Evolutionary conservation across 2,797 vertebrate genomes (phyloP).

Genomic region (Presbytis comata): DNA sequence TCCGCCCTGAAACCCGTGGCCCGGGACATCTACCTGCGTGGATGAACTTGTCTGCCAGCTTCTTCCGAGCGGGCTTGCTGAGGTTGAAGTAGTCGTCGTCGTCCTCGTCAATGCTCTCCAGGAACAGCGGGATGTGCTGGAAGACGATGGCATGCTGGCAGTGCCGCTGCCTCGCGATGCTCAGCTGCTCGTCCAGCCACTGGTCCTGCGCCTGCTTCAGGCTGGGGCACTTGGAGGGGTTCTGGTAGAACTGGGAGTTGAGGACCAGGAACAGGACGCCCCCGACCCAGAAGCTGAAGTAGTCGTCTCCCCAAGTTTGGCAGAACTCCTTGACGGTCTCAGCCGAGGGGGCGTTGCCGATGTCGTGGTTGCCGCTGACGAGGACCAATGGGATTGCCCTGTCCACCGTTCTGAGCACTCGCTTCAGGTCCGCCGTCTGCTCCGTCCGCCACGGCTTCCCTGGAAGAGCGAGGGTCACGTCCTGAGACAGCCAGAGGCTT

Average conservation of each 20-base stretch:
- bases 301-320: constrained; percentile 94
- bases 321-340: constrained; percentile 89
- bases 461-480: constrained; percentile 69
- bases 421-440: constrained; percentile 93
- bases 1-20: neutral
- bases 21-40: constrained; percentile 86
- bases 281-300: constrained; percentile 97
- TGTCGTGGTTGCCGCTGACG: constrained; percentile 97
- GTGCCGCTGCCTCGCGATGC: constrained; percentile 77
- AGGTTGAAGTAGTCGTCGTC: constrained; percentile 96
- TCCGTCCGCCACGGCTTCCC: constrained; percentile 88
- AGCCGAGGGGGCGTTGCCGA: constrained; percentile 92
- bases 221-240: constrained; percentile 89
- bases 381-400: constrained; percentile 92
- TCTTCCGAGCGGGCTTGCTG: constrained; percentile 85
- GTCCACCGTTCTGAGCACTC: constrained; percentile 84
- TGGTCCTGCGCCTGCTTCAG: constrained; percentile 91
- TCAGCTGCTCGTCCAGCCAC: constrained; percentile 93
- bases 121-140: constrained; percentile 97
- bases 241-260: constrained; percentile 95
- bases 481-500: neutral
- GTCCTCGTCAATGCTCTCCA: constrained; percentile 90
- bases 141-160: constrained; percentile 92
- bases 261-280: constrained; percentile 95
- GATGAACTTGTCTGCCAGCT: constrained; percentile 89